These are phyloP conservation scores for Drosophila sechellia DNA, from an alignment of 1,140 invertebrate species.

Conservation along the genomic window DNA sequence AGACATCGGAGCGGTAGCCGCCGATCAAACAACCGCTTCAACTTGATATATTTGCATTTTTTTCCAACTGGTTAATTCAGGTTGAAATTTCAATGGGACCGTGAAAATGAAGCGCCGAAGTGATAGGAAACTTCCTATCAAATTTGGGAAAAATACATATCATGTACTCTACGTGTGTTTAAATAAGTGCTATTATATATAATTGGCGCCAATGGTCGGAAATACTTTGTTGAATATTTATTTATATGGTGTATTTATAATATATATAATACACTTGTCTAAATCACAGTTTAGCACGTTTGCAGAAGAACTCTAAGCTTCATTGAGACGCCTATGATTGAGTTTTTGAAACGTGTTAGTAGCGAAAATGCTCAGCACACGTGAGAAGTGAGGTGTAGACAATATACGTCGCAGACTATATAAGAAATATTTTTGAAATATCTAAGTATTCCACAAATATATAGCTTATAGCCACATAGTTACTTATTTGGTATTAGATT, in stretches of 20 bases:
- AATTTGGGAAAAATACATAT: neutral
- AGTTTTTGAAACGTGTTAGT: neutral
- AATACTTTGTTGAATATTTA: too few relatives aligned
- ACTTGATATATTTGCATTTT: constrained; percentile 26
- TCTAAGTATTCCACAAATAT: neutral
- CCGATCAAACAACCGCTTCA: constrained; percentile 14
- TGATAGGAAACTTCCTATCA: constrained; percentile 6
- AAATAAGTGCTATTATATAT: neutral
- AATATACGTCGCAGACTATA: neutral
- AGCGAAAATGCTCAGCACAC: neutral
- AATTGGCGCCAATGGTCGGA: neutral
- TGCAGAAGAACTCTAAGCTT: neutral
- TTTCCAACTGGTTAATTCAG: constrained; percentile 3
- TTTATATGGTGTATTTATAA: neutral
- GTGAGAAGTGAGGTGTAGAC: neutral
- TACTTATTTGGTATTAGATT: too few relatives aligned
- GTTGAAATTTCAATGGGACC: neutral
- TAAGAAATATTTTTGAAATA: neutral
- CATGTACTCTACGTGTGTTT: neutral
- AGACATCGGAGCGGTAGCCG: constrained; percentile 19
- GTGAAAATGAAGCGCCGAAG: neutral
- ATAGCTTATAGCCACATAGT: neutral
- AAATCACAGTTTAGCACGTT: constrained; percentile 1
- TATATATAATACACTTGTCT: neutral
- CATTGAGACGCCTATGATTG: neutral